Percentiles rank a stretch among this genome's conserved stretches.
phyloP scores from a whole-genome alignment of 2,888 invertebrate species.

The Agrotis ipsilon region DNA sequence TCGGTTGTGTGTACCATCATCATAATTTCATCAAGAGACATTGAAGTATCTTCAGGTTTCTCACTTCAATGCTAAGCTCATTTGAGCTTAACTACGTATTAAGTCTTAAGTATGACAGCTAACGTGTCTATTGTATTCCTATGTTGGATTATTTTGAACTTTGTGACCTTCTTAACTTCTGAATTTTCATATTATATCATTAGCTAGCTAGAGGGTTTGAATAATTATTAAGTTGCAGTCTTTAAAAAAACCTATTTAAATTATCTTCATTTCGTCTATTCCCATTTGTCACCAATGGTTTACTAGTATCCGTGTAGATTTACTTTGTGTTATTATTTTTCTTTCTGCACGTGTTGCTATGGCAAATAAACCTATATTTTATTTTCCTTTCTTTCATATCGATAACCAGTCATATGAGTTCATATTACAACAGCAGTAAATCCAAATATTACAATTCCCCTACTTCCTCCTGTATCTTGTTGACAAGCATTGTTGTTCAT shows the following conservation, averaged over 20 bases:
- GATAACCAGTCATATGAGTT: too few species aligned
- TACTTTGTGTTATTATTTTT: too few species aligned
- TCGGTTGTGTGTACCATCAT: neutral
- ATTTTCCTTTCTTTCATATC: too few species aligned
- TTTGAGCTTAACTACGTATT: neutral
- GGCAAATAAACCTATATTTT: too few species aligned
- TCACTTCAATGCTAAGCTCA: neutral
- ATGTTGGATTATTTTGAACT: constrained; percentile 1
- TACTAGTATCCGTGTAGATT: too few species aligned
- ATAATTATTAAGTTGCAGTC: neutral
- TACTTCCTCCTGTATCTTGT: neutral
- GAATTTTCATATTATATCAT: neutral
- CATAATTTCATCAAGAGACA: neutral
- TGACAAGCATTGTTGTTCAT: neutral
- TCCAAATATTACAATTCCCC: neutral
- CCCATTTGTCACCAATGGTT: too few species aligned
- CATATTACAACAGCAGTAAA: neutral
- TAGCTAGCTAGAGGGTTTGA: neutral
- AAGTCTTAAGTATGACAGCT: neutral
- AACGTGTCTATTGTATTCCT: neutral
- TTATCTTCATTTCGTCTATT: too few species aligned
- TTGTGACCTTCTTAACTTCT: neutral
- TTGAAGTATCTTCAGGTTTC: neutral
- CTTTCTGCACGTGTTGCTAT: too few species aligned
- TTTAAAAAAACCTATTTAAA: neutral